These are phyloP conservation scores for Mesocricetus auratus DNA, from an alignment of 2,113 vertebrate species.

Conservation along the genomic window DNA sequence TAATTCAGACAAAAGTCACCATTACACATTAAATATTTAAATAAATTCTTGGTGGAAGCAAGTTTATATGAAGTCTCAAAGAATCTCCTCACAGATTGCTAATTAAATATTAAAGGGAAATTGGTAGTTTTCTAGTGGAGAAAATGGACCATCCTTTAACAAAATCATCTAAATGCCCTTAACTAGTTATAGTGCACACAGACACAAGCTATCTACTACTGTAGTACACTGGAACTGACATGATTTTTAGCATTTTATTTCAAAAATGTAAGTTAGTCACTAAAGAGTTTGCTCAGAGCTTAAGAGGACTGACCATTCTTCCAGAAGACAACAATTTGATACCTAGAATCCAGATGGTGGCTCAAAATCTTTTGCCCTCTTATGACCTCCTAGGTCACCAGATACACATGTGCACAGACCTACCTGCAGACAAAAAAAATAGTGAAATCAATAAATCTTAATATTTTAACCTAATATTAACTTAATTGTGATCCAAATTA, in stretches of 20 bases:
- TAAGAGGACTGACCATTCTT: background rate
- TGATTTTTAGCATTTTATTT: background rate
- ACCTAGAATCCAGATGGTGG: background rate
- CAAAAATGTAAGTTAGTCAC: background rate
- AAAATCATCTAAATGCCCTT: background rate
- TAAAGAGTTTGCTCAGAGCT: background rate
- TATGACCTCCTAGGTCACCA: background rate
- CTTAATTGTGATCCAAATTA: background rate
- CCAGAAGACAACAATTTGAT: background rate
- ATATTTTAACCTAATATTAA: background rate
- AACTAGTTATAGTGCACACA: background rate
- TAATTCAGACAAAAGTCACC: background rate
- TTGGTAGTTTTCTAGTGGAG: background rate
- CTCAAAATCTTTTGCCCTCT: background rate
- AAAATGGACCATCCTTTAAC: background rate
- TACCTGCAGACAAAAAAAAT: background rate
- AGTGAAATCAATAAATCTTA: background rate
- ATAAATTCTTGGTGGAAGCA: background rate
- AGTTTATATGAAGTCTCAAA: background rate
- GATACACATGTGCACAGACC: background rate
- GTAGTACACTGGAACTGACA: background rate
- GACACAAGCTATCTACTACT: background rate
- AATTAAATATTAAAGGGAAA: background rate
- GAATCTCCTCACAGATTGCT: background rate
- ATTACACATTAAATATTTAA: background rate